Evolutionary conservation across 2,888 invertebrate species (phyloP), one percentile per base, ranked within the genome.

Genomic region (Homarus gammarus): DNA sequence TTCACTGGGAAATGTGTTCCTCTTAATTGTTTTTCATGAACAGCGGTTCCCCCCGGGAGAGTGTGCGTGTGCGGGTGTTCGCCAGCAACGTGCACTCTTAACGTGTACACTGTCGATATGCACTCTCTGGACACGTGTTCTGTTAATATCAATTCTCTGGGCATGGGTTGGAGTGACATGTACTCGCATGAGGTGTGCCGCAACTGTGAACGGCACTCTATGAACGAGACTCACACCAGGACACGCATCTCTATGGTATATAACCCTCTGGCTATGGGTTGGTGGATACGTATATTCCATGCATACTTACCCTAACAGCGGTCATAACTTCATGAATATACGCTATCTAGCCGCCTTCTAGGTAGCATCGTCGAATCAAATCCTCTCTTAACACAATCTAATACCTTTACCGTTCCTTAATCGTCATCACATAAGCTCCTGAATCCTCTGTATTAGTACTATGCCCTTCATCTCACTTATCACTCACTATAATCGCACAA

Each of bases 21-120:
- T 75, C 73, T 84, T 84, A 84, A 84, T 84, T 84, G 84, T 84
- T 84, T 84, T 84, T 84, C 84, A 84, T 84, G 84, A 84, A 84
- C 84, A 84, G 84, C 73, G 84, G 73, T 84, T 84, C 68, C 73
- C 84, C 84, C 56, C 56, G 61, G 72, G 84, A 72, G 72, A 51
- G 83, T 27, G 49, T 77, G 49, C 27, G 68, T n/a, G 72, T 10
- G 15, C 12, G 70, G n/a, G 36, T 83, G 83, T 83, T 64, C 12
- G 8, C 40, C 40, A 64, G 70, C n/a, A 38, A 70, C 40, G 70
- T 31, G 31, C 82, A 36, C 82, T n/a, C n/a, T 27, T 40, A 44
- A 31, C 70, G n/a, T 68, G 70, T 70, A 49, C 82, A 44, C 82
- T 44, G 64, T 44, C 44, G 81, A 81, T 56, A 33, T 82, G 82